phyloP scores from a whole-genome alignment of 2,113 vertebrate genomes.

The Psittacula cyanocephala region DNA sequence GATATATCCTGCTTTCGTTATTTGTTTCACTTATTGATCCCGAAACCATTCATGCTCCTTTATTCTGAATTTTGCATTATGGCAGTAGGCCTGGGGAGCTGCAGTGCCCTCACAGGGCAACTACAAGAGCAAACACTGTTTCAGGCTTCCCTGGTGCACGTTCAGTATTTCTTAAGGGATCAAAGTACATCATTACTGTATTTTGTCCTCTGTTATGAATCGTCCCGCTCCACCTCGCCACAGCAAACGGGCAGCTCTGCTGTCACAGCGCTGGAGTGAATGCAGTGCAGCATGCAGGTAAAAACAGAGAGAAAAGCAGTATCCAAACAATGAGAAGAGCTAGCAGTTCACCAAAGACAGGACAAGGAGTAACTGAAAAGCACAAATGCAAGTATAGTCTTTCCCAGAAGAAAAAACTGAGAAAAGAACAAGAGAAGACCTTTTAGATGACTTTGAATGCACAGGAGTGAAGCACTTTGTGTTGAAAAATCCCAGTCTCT shows the following conservation, averaged over 20 bases:
- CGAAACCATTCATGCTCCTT: background rate
- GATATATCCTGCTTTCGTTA: background rate
- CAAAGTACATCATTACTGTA: background rate
- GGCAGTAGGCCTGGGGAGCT: background rate
- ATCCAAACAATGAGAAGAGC: background rate
- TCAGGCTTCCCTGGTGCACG: background rate
- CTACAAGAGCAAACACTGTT: background rate
- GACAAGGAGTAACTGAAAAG: background rate
- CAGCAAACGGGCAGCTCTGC: background rate
- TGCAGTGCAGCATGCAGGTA: background rate
- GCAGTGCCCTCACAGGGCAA: background rate
- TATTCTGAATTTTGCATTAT: background rate
- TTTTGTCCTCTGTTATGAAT: background rate
- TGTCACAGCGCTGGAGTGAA: background rate
- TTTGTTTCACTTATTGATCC: background rate
- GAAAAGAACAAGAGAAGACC: background rate
- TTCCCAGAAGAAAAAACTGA: background rate
- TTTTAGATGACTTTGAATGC: background rate
- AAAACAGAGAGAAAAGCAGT: background rate
- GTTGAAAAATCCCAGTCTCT: background rate
- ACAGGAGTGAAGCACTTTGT: background rate
- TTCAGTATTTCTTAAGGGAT: background rate
- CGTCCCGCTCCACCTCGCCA: background rate
- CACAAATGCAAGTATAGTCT: background rate
- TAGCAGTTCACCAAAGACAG: background rate